phyloP scores from a whole-genome alignment of 2,888 invertebrate species.

The Anthrax anthrax region DNA sequence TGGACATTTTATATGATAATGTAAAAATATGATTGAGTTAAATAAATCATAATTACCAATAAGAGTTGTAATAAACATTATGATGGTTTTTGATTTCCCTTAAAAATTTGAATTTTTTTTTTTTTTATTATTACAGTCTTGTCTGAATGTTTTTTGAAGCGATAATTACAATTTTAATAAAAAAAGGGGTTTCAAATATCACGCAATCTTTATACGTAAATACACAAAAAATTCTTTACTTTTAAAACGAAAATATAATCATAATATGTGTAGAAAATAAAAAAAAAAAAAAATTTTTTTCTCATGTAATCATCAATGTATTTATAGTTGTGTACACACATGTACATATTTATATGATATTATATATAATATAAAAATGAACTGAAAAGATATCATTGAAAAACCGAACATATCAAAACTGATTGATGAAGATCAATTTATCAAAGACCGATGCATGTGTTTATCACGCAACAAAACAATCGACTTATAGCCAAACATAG shows the following conservation, averaged over 20 bases:
- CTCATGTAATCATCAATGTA: not conserved
- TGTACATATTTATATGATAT: no score
- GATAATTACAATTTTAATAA: not conserved
- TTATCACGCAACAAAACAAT: conserved; percentile 4
- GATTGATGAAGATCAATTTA: conserved; percentile 10
- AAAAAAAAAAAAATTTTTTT: no score
- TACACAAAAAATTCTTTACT: no score
- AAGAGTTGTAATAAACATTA: no score
- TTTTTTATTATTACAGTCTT: no score
- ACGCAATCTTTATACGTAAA: not conserved
- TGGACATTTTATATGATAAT: no score
- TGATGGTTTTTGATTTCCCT: no score
- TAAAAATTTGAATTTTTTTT: no score
- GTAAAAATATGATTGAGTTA: no score
- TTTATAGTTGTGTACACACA: not conserved
- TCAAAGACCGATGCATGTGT: conserved; percentile 6
- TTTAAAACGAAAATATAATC: no score
- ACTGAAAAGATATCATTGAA: not conserved
- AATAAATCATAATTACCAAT: no score
- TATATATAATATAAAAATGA: not conserved
- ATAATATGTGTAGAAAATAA: no score
- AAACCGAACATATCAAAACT: conserved; percentile 1
- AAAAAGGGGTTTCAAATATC: not conserved
- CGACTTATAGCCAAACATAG: not conserved
- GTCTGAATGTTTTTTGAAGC: not conserved